Evolutionary conservation across 2,888 invertebrate species (phyloP).

Genomic region (Sarcophaga caerulescens): DNA sequence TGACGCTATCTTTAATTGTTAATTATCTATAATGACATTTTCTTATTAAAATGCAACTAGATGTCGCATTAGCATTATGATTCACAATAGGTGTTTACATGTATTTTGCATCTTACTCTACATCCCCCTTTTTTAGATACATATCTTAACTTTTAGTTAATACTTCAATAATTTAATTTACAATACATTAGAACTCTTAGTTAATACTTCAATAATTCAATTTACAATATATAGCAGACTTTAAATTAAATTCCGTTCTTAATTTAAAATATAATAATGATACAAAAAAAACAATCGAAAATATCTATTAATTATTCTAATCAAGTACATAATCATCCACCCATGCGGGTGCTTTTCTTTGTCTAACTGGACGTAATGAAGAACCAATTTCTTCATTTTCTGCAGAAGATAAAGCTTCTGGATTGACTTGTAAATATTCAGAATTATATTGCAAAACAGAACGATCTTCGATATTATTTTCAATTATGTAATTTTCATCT

Average conservation of each 20-base stretch:
- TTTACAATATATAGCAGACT: neutral
- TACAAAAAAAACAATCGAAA: neutral
- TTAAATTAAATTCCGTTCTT: neutral
- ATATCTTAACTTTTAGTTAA: no score
- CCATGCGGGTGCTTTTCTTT: neutral
- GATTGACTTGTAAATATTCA: no score
- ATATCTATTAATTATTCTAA: neutral
- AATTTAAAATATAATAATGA: neutral
- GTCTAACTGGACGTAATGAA: neutral
- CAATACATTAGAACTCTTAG: neutral
- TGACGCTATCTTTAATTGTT: no score
- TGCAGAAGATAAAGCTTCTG: no score
- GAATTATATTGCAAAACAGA: neutral
- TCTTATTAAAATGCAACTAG: no score
- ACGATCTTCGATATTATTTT: neutral
- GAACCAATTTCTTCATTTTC: neutral
- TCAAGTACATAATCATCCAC: conserved; percentile 1
- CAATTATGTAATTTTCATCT: conserved; percentile 16
- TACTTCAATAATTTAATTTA: neutral
- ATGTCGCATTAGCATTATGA: no score
- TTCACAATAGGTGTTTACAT: neutral
- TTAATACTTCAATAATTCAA: no score
- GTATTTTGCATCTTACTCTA: neutral
- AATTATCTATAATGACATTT: no score
- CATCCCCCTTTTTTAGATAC: neutral